Evolutionary conservation across 2,888 invertebrate species (phyloP), one percentile per base, ranked within the genome.

Genomic region (Griposia aprilina): DNA sequence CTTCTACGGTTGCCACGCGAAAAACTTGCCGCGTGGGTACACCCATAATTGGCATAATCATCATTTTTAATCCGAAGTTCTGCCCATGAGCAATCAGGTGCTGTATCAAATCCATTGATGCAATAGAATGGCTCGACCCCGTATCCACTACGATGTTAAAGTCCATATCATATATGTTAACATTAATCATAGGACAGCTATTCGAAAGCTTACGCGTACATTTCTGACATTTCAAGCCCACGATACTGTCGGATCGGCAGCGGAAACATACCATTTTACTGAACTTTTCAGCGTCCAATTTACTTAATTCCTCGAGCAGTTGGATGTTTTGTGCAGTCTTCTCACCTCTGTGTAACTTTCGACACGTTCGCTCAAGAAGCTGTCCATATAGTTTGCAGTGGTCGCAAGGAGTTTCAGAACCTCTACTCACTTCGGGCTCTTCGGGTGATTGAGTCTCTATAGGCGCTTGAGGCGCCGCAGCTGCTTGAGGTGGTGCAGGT

Each of bases 131-230:
- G 50, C 15, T 57, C 1, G 71, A 62, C 1, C 80, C 80, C 15
- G 81, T 81, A n/a, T 81, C 76, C 7, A 81, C 23, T 1, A 72
- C 11, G n/a, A 76, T 63, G 2, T 72, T 63, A n/a, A 80, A 81
- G 23, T 80, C 36, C 17, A 7, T 13, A 7, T 57, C 71, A 45
- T 48, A 72, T 30, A 81, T 80, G 10, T 52, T 57, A 7, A 68
- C 71, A 10, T 62, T 48, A 23, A 81, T 45, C 50, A 72, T 23
- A 23, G 80, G 76, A 36, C 52, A 55, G 13, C 41, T 62, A 3
- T 15, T 15, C 11, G 52, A 23, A 20, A 62, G 15, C 8, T 57
- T n/a, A 23, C 11, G 17, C 2, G 45, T n/a, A 52, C 76, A 68
- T 13, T 67, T 67, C n/a, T 36, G 60, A 62, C 76, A 76, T 45